Percentiles rank a stretch among this genome's conserved stretches.
phyloP scores from a whole-genome alignment of 1,140 invertebrate genomes.

The Solenopsis invicta region DNA sequence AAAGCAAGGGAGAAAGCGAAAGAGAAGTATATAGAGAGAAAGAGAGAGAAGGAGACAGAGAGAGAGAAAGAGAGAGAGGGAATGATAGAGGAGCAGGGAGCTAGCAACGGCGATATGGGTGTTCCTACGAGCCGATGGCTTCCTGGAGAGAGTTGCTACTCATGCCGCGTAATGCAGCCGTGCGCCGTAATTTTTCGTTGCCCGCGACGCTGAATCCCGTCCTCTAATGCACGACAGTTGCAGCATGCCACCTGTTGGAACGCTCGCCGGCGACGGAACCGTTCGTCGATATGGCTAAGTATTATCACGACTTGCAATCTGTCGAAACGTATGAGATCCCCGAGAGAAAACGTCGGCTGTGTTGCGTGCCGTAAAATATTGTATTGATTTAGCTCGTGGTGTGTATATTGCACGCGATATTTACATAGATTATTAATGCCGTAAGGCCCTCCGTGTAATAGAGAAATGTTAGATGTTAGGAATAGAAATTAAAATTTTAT shows the following conservation, averaged over 20 bases:
- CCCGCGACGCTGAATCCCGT: conserved; percentile 63
- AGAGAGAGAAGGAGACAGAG: not conserved
- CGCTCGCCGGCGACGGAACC: conserved; percentile 19
- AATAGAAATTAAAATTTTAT: too few species aligned
- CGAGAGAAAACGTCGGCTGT: not conserved
- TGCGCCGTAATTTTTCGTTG: conserved; percentile 76
- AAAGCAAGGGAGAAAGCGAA: conserved; percentile 64
- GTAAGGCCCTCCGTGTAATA: not conserved
- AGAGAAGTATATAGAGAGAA: conserved; percentile 32
- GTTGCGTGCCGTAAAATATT: not conserved
- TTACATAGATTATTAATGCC: not conserved
- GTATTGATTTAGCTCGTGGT: not conserved
- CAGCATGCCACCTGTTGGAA: conserved; percentile 53
- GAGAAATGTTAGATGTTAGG: too few species aligned
- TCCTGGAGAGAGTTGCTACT: conserved; percentile 80
- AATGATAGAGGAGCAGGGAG: conserved; percentile 22
- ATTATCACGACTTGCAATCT: conserved; percentile 21
- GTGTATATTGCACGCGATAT: not conserved
- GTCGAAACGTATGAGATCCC: conserved; percentile 24
- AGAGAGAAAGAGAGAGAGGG: not conserved
- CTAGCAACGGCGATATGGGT: conserved; percentile 79
- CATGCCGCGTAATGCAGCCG: conserved; percentile 78
- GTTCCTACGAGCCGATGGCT: conserved; percentile 77
- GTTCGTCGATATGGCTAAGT: conserved; percentile 29
- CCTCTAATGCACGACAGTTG: conserved; percentile 65